Evolutionary conservation across 2,888 invertebrate genomes (phyloP), one percentile per base, ranked within the genome.

Genomic region (Eristalis tenax): DNA sequence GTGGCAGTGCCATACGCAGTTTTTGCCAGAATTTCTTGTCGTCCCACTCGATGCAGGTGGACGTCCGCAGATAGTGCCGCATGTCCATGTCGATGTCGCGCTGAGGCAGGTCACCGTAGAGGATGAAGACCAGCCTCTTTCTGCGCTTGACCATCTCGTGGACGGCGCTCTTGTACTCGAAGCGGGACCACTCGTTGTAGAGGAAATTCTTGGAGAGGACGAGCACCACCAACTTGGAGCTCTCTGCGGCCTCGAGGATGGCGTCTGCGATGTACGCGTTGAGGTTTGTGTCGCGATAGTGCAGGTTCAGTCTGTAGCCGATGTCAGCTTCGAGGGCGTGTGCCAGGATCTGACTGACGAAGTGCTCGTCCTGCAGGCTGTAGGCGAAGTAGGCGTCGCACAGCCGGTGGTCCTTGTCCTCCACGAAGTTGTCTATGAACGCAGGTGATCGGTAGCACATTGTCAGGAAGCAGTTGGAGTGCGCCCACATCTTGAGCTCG

Each of bases 11-110:
- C 91, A 97, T 97, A 91, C 97, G 96, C 88, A 99, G 94, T 94
- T 99, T 98, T 92, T 98, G 98, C 99, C 99, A 99, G 94, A 99
- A 99, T 92, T 97, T 96, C 92, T 97, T 96, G 93, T 99, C 98
- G 89, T 97, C 97, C 96, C 97, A 98, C 93, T 97, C 97, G 91
- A 99, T 96, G 93, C 97, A 97, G 90, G 97, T 97, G 94, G 97
- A 97, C 86, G 97, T 97, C 91, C 98, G 96, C 91, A 99, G 94
- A 93, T 98, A 98, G 92, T 97, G 95, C 90, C 97, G 95, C 92
- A 99, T 95, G 93, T 98, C 98, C 89, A 97, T 96, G 93, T 98
- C 98, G 88, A 98, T 95, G 93, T 98, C 97, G 89, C 97, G 95
- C 90, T 96, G 96, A 81, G 97, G 97, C 90, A 98, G 94, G 91